A percentile compares a stretch with the other conserved stretches of the same genome.
Evolutionary conservation across 2,888 invertebrate genomes (phyloP).

Genomic region (Ganaspis brasiliensis): DNA sequence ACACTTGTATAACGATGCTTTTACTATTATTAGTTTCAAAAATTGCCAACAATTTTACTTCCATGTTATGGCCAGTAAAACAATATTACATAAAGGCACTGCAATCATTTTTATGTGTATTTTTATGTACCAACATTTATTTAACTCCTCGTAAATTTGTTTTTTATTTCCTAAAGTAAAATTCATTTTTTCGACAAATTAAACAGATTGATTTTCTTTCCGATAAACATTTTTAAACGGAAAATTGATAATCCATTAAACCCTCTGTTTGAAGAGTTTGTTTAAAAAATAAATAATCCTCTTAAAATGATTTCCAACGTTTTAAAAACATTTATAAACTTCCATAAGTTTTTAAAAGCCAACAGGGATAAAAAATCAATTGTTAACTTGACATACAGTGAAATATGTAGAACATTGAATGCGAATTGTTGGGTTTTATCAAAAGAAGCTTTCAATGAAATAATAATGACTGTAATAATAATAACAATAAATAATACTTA

Average conservation of each 20-base stretch:
- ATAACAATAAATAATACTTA: constrained; percentile 32
- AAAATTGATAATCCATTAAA: neutral
- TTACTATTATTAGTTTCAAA: neutral
- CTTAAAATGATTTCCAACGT: neutral
- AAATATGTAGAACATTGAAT: neutral
- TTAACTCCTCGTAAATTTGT: neutral
- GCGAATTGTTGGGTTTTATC: neutral
- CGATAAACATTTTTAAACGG: neutral
- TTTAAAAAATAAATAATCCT: neutral
- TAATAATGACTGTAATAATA: neutral
- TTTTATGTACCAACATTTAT: neutral
- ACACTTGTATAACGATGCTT: constrained; percentile 2
- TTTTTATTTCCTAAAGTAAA: neutral
- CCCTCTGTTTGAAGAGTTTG: no score
- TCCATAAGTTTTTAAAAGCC: neutral
- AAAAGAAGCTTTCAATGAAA: neutral
- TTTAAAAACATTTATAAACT: neutral
- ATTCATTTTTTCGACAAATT: neutral
- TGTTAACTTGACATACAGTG: no score
- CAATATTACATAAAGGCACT: neutral
- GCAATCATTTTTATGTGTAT: neutral
- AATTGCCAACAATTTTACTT: neutral
- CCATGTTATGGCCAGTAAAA: neutral
- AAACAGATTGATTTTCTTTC: neutral
- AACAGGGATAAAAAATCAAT: no score